These are phyloP conservation scores for Polymixis lichenea DNA, from an alignment of 2,888 invertebrate species.

Conservation along the genomic window DNA sequence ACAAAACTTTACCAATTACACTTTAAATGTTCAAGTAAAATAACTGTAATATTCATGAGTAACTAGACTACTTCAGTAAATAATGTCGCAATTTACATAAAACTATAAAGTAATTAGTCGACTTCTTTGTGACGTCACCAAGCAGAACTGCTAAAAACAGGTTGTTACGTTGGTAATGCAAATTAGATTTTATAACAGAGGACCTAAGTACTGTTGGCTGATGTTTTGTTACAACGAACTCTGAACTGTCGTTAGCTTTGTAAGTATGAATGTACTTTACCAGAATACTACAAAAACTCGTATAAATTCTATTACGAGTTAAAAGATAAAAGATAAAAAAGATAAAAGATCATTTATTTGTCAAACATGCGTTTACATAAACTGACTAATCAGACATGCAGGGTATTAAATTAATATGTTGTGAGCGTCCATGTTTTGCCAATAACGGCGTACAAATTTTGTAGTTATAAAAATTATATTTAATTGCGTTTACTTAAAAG, in stretches of 20 bases:
- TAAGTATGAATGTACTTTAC: conserved; percentile 15
- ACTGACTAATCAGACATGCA: too few species aligned
- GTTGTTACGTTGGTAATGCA: conserved; percentile 53
- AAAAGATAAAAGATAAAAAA: too few species aligned
- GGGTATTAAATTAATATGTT: too few species aligned
- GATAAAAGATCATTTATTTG: too few species aligned
- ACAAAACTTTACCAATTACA: conserved; percentile 71
- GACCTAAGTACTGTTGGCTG: conserved; percentile 47
- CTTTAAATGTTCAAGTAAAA: conserved; percentile 61
- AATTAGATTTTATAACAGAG: conserved; percentile 61
- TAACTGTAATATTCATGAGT: conserved; percentile 62
- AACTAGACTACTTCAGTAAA: conserved; percentile 45
- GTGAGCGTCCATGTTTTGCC: too few species aligned
- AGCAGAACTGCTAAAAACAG: conserved; percentile 52
- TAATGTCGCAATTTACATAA: conserved; percentile 61
- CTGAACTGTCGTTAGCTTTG: conserved; percentile 39
- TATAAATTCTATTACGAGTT: conserved; percentile 33
- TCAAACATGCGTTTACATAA: too few species aligned
- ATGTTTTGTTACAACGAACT: conserved; percentile 46
- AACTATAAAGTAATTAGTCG: conserved; percentile 65
- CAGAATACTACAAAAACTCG: conserved; percentile 21
- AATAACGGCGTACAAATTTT: too few species aligned
- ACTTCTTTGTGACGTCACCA: conserved; percentile 54
- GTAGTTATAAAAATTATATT: too few species aligned
- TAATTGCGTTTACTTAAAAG: too few species aligned